Evolutionary conservation across 2,888 invertebrate species (phyloP).

Genomic region (Athetis lepigone): DNA sequence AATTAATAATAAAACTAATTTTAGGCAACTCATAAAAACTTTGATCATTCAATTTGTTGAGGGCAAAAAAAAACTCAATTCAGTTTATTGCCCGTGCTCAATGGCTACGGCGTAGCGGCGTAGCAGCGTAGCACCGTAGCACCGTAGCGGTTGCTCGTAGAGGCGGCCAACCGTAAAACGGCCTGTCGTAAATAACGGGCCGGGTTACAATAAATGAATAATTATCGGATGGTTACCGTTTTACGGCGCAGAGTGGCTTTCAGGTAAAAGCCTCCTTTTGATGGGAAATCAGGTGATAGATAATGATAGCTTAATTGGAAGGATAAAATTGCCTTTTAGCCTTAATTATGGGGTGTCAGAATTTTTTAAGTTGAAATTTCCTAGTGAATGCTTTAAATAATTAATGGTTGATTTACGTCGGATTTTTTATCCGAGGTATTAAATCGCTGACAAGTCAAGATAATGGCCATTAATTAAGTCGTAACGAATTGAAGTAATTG

Average conservation of each 20-base stretch:
- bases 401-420: background rate
- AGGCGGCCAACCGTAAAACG: slow-evolving; percentile 74
- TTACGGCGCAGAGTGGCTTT: slow-evolving; percentile 65
- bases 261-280: slow-evolving; percentile 48
- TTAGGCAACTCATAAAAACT: slow-evolving; percentile 34
- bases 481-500: no score
- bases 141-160: slow-evolving; percentile 69
- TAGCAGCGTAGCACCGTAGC: slow-evolving; percentile 62
- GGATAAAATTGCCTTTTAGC: slow-evolving; percentile 19
- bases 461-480: no score
- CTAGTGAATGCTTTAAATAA: background rate
- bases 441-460: background rate
- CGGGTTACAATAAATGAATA: slow-evolving; percentile 81
- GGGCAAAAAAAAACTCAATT: slow-evolving; percentile 59
- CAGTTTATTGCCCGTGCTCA: slow-evolving; percentile 52
- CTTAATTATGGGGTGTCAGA: background rate
- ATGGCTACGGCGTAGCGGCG: slow-evolving; percentile 66
- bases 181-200: slow-evolving; percentile 73
- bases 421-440: background rate
- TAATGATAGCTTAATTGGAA: slow-evolving; percentile 40
- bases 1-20: slow-evolving; percentile 20
- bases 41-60: slow-evolving; percentile 43
- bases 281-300: slow-evolving; percentile 53
- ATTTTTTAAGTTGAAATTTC: background rate
- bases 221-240: slow-evolving; percentile 81